These are phyloP conservation scores for Tiliacea aurago DNA, from an alignment of 2,888 invertebrate species.

Conservation along the genomic window DNA sequence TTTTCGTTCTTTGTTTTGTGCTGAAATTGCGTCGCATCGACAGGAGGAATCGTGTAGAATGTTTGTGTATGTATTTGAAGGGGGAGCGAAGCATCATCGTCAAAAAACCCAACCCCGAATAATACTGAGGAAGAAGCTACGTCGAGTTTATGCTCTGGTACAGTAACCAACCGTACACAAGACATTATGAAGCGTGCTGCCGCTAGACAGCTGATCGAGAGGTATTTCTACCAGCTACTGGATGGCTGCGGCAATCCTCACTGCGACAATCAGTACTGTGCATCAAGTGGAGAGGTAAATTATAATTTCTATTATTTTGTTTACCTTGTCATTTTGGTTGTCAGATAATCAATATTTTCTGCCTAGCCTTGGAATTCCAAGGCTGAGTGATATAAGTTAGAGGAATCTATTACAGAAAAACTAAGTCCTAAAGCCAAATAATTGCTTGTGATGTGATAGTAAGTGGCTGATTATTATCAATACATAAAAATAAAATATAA, in stretches of 20 bases:
- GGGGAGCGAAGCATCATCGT: conserved; percentile 90
- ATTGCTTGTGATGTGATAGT: conserved; percentile 5
- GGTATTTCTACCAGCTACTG: conserved; percentile 97
- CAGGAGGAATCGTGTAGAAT: conserved; percentile 53
- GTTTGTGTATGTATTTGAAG: conserved; percentile 68
- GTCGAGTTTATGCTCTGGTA: conserved; percentile 81
- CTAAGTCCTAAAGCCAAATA: not conserved
- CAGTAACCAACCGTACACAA: conserved; percentile 80
- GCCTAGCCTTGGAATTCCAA: not conserved
- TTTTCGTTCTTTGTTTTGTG: conserved; percentile 85
- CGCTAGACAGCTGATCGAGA: conserved; percentile 96
- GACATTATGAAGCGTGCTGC: conserved; percentile 94
- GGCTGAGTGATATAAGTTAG: not conserved
- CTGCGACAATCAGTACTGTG: conserved; percentile 96
- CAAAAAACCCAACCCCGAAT: conserved; percentile 83
- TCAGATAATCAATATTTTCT: conserved; percentile 22
- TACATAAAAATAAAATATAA: too few relatives aligned
- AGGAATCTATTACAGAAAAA: not conserved
- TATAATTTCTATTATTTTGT: conserved; percentile 8
- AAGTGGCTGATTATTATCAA: not conserved
- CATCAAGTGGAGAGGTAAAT: conserved; percentile 96
- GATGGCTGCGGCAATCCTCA: conserved; percentile 97
- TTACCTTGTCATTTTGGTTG: conserved; percentile 21
- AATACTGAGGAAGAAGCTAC: conserved; percentile 77
- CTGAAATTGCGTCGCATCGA: conserved; percentile 56